phyloP scores from a whole-genome alignment of 92 coral and sea anemone species.

The Epizoanthus illoricatus region DNA sequence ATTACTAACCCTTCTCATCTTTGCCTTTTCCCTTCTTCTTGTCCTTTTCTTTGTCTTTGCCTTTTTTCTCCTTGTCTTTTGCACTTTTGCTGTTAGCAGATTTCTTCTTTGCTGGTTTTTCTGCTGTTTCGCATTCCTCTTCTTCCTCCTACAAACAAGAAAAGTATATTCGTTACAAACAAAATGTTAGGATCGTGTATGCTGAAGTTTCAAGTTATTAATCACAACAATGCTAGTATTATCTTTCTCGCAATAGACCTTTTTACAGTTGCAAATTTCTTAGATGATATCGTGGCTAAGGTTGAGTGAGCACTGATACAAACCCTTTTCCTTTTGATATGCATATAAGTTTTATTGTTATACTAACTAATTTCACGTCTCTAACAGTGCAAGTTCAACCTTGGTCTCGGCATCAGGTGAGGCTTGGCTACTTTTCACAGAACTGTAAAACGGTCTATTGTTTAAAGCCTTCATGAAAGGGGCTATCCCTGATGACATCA shows the following conservation, averaged over 20 bases:
- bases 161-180: neutral
- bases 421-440: no score
- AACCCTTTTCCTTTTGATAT: no score
- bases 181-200: neutral
- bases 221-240: neutral
- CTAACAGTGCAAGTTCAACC: no score
- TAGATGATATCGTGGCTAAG: no score
- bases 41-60: slow-evolving; percentile 58
- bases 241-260: no score
- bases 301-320: no score
- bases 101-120: slow-evolving; percentile 53
- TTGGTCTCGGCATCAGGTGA: no score
- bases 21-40: slow-evolving; percentile 56
- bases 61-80: slow-evolving; percentile 53
- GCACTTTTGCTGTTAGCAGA: slow-evolving; percentile 29
- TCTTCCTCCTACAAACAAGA: slow-evolving; percentile 55
- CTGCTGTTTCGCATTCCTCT: slow-evolving; percentile 67
- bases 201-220: neutral
- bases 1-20: slow-evolving; percentile 35
- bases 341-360: no score
- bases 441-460: no score
- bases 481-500: neutral
- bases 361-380: no score
- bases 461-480: no score
- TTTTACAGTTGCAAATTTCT: no score